These are phyloP conservation scores for Pempheris klunzingeri DNA, from an alignment of 2,797 vertebrate species.

Conservation along the genomic window DNA sequence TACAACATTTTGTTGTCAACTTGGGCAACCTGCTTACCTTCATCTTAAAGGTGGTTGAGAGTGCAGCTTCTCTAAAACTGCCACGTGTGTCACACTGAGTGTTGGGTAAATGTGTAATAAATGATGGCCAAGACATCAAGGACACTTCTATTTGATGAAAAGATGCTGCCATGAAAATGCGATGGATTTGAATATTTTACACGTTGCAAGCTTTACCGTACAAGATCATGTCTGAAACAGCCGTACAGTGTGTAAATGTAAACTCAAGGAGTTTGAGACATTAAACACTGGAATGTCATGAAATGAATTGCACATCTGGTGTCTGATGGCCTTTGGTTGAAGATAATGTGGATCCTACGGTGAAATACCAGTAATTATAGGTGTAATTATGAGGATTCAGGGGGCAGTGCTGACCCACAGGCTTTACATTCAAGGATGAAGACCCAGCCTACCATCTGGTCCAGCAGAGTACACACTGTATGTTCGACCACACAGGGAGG, in stretches of 20 bases:
- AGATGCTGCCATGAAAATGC: background rate
- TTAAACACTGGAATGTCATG: background rate
- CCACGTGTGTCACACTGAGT: background rate
- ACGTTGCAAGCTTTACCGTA: background rate
- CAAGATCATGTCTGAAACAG: background rate
- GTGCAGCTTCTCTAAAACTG: background rate
- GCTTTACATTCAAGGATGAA: constrained; percentile 55
- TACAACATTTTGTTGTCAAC: background rate
- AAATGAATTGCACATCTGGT: background rate
- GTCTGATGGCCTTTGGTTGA: constrained; percentile 28
- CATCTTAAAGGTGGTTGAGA: background rate
- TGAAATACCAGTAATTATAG: constrained; percentile 62
- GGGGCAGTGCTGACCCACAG: constrained; percentile 40
- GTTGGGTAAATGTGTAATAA: background rate
- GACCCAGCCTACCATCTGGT: constrained; percentile 62
- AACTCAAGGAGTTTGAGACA: background rate
- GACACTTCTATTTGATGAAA: background rate
- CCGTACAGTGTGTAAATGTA: background rate
- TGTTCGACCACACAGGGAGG: constrained; percentile 69
- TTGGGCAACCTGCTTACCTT: background rate
- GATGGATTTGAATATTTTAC: background rate
- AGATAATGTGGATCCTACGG: constrained; percentile 29
- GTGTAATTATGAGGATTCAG: constrained; percentile 62
- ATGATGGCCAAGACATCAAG: background rate
- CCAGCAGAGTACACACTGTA: constrained; percentile 31